Conservation (phyloP, 2,113 vertebrate species). For the Nettapus auritus region DNA sequence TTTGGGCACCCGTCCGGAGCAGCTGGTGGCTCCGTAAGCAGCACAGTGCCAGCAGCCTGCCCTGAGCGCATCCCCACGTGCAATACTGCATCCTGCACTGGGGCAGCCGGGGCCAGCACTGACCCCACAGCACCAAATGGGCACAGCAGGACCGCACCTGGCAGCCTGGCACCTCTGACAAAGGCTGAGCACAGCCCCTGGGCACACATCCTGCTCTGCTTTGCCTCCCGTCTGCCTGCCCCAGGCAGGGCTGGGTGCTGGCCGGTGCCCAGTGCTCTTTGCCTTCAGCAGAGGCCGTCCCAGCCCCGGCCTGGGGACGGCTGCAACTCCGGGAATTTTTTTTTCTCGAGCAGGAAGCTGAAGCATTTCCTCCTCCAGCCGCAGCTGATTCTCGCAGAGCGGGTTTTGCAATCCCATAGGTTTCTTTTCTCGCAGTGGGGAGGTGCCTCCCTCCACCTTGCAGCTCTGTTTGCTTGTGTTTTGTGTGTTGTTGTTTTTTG, state of each 20-base stretch:
- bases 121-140: neutral
- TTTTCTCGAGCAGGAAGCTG: slow-evolving; percentile 33
- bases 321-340: neutral
- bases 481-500: too few relatives aligned
- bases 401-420: slow-evolving; percentile 38
- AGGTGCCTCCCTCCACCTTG: neutral
- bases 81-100: accelerated
- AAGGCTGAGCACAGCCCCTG: neutral
- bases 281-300: accelerated
- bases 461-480: neutral
- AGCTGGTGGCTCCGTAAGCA: accelerated
- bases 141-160: neutral
- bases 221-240: accelerated
- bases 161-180: accelerated
- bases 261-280: accelerated
- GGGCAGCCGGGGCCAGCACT: accelerated
- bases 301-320: accelerated
- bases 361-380: slow-evolving; percentile 53
- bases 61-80: accelerated
- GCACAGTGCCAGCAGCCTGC: accelerated
- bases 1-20: accelerated
- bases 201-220: accelerated
- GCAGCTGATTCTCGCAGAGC: neutral
- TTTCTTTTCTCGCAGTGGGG: slow-evolving; percentile 16
- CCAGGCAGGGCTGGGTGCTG: accelerated